Evolutionary conservation across 2,113 vertebrate genomes (phyloP).

Genomic region (Bubo blakistoni): DNA sequence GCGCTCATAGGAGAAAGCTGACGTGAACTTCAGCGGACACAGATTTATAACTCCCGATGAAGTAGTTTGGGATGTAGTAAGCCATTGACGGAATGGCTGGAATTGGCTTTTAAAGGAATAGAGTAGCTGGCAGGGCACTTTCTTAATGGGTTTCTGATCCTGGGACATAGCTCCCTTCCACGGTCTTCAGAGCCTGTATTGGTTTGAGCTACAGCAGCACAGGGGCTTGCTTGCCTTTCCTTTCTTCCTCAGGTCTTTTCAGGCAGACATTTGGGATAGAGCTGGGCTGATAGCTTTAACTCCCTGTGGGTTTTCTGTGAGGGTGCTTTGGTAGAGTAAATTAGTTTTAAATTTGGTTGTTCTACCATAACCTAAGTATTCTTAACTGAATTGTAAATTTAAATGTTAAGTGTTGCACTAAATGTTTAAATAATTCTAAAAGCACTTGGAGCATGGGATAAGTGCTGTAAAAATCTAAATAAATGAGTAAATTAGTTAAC

Average conservation of each 20-base stretch:
- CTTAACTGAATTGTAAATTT: conserved; percentile 66
- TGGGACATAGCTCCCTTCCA: neutral
- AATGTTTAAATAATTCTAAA: conserved; percentile 66
- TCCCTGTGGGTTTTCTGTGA: conserved; percentile 42
- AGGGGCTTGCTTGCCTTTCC: neutral
- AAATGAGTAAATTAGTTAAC: conserved; percentile 59
- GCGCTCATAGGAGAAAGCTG: neutral
- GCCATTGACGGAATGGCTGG: neutral
- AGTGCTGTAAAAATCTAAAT: conserved; percentile 62
- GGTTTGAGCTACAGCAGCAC: neutral
- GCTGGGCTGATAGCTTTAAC: neutral
- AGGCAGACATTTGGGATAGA: neutral
- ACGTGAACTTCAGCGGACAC: neutral
- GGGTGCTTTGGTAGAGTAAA: conserved; percentile 23
- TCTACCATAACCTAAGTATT: conserved; percentile 55
- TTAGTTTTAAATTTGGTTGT: conserved; percentile 58
- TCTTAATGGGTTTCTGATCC: neutral
- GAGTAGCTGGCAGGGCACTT: neutral
- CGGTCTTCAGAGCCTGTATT: neutral
- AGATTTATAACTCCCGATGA: neutral
- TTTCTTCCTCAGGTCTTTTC: neutral
- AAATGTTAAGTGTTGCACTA: conserved; percentile 55
- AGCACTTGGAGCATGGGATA: conserved; percentile 61
- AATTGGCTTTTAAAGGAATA: conserved; percentile 23
- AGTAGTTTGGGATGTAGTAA: conserved; percentile 26